These are phyloP conservation scores for Halesus radiatus DNA, from an alignment of 1,140 invertebrate genomes.

Conservation along the genomic window DNA sequence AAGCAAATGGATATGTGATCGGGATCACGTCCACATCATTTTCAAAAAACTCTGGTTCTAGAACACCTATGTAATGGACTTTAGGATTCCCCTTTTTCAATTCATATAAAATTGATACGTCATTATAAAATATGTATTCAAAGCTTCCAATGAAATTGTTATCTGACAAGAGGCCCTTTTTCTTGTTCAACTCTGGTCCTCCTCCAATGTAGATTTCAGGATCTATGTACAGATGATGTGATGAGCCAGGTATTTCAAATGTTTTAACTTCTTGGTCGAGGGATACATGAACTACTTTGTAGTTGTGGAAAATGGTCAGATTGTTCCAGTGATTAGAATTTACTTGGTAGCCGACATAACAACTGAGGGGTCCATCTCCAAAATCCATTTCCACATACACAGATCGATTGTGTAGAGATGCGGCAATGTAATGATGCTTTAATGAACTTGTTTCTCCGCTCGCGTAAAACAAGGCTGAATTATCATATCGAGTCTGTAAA, in stretches of 20 bases:
- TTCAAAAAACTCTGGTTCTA: constrained; percentile 87
- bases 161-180: constrained; percentile 79
- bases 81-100: constrained; percentile 85
- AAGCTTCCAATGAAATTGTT: constrained; percentile 89
- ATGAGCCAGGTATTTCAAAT: constrained; percentile 79
- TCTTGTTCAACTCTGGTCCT: constrained; percentile 84
- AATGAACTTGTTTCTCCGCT: constrained; percentile 85
- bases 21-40: constrained; percentile 89
- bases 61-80: constrained; percentile 85
- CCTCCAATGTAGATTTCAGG: constrained; percentile 94
- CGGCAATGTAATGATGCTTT: constrained; percentile 86
- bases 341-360: constrained; percentile 77
- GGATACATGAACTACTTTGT: constrained; percentile 78
- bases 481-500: constrained; percentile 83
- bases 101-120: constrained; percentile 91
- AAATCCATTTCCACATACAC: constrained; percentile 88
- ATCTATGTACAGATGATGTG: constrained; percentile 89
- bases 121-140: constrained; percentile 94
- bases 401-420: constrained; percentile 83
- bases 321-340: constrained; percentile 90
- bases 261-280: constrained; percentile 80
- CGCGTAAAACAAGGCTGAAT: constrained; percentile 89
- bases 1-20: constrained; percentile 91
- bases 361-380: constrained; percentile 80
- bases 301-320: constrained; percentile 86